Conservation (phyloP, 1,140 invertebrate species). For the Zaprionus africanus region DNA sequence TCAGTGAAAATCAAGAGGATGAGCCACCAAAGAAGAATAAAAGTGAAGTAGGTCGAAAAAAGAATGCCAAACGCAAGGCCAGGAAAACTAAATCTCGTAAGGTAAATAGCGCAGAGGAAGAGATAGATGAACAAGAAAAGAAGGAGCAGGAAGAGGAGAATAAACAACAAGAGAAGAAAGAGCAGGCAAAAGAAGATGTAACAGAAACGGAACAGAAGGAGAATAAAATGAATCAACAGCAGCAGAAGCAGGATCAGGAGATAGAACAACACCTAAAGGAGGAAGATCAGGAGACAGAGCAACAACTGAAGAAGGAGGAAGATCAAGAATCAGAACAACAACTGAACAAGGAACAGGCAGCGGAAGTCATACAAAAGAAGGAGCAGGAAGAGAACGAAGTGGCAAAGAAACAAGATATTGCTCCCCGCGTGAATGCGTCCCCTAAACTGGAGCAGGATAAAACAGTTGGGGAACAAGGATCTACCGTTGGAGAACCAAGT, state of each 20-base stretch:
- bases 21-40: conserved; percentile 51
- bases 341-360: too few relatives aligned
- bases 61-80: conserved; percentile 58
- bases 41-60: conserved; percentile 54
- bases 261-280: not conserved
- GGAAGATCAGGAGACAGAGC: not conserved
- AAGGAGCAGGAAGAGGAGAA: not conserved
- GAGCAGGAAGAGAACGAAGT: not conserved
- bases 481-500: not conserved
- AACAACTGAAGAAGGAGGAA: not conserved
- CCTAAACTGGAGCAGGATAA: not conserved
- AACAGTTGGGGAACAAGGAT: not conserved
- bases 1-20: not conserved
- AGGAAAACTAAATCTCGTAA: conserved; percentile 10
- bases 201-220: too few relatives aligned
- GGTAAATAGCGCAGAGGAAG: not conserved
- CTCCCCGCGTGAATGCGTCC: not conserved
- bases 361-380: too few relatives aligned
- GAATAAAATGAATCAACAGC: too few relatives aligned
- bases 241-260: too few relatives aligned
- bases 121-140: not conserved
- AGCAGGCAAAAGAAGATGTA: not conserved
- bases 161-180: not conserved
- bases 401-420: not conserved
- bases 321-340: not conserved